phyloP scores from a whole-genome alignment of 1,140 invertebrate species.

The Venustaconcha ellipsiformis region DNA sequence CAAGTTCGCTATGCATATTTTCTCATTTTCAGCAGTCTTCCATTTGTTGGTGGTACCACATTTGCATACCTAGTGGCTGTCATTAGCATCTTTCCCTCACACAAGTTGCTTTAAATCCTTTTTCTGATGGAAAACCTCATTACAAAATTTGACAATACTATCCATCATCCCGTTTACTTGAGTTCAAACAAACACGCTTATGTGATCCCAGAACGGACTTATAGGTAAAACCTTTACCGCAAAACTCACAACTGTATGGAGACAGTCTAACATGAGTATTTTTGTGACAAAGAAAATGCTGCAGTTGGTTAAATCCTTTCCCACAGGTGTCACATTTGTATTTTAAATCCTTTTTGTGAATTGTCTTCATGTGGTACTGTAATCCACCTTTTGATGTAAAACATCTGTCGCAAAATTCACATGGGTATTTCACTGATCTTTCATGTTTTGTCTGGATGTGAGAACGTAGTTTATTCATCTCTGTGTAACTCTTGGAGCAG shows the following conservation, averaged over 20 bases:
- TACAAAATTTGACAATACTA: slow-evolving; percentile 23
- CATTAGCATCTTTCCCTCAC: background rate
- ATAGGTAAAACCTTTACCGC: slow-evolving; percentile 19
- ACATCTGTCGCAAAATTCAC: slow-evolving; percentile 21
- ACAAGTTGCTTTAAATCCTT: slow-evolving; percentile 11
- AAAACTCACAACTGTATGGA: slow-evolving; percentile 19
- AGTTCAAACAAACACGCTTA: slow-evolving; percentile 13
- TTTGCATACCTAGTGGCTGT: slow-evolving; percentile 12
- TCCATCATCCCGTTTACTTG: slow-evolving; percentile 1
- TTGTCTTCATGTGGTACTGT: slow-evolving; percentile 21
- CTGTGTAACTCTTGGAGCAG: slow-evolving; percentile 16
- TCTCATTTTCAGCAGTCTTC: slow-evolving; percentile 9
- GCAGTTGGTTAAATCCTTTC: slow-evolving; percentile 22
- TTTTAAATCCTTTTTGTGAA: slow-evolving; percentile 28
- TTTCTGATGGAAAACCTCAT: slow-evolving; percentile 15
- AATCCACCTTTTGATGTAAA: slow-evolving; percentile 28
- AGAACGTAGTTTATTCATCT: slow-evolving; percentile 6
- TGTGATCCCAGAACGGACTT: slow-evolving; percentile 25
- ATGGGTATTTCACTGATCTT: slow-evolving; percentile 12
- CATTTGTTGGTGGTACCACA: slow-evolving; percentile 14
- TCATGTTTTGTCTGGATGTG: slow-evolving; percentile 17
- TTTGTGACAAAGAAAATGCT: slow-evolving; percentile 27
- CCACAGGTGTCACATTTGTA: slow-evolving; percentile 26
- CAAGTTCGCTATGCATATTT: slow-evolving; percentile 1
- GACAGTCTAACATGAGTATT: slow-evolving; percentile 24